phyloP scores from a whole-genome alignment of 1,140 invertebrate species.

The Parasteatoda tepidariorum region DNA sequence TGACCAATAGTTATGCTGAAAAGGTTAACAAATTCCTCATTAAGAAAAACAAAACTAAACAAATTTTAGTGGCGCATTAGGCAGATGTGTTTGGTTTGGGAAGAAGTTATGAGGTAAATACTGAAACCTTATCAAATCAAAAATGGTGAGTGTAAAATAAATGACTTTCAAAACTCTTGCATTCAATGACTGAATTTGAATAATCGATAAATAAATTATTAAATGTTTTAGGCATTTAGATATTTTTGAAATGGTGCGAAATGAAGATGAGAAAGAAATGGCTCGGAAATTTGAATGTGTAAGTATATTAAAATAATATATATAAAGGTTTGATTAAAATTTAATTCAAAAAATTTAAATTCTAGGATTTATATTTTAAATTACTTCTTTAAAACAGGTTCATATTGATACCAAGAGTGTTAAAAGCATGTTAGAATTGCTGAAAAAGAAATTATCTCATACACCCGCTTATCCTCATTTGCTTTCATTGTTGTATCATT shows the following conservation, averaged over 20 bases:
- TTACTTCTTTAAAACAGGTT: slow-evolving; percentile 71
- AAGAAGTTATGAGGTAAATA: too few species aligned
- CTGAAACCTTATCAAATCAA: too few species aligned
- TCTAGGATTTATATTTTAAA: background rate
- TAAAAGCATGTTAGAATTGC: slow-evolving; percentile 90
- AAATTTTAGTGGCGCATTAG: too few species aligned
- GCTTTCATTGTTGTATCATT: slow-evolving; percentile 90
- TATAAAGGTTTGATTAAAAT: too few species aligned
- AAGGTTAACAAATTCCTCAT: too few species aligned
- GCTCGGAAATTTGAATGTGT: slow-evolving; percentile 86
- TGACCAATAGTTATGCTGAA: too few species aligned
- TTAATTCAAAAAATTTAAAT: slow-evolving; percentile 4
- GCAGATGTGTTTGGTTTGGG: too few species aligned
- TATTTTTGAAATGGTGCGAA: slow-evolving; percentile 98
- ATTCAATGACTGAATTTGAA: too few species aligned
- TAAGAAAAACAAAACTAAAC: too few species aligned
- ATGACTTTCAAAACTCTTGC: too few species aligned
- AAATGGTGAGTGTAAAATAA: too few species aligned
- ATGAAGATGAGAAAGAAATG: slow-evolving; percentile 95
- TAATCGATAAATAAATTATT: background rate
- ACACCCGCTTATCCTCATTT: slow-evolving; percentile 94
- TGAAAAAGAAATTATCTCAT: slow-evolving; percentile 90
- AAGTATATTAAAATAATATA: slow-evolving; percentile 62
- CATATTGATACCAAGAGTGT: slow-evolving; percentile 97
- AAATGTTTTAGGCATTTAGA: slow-evolving; percentile 77